These are phyloP conservation scores for human (Homo sapiens) DNA, from an alignment of 2,113 vertebrate species.

Conservation along the genomic window DNA sequence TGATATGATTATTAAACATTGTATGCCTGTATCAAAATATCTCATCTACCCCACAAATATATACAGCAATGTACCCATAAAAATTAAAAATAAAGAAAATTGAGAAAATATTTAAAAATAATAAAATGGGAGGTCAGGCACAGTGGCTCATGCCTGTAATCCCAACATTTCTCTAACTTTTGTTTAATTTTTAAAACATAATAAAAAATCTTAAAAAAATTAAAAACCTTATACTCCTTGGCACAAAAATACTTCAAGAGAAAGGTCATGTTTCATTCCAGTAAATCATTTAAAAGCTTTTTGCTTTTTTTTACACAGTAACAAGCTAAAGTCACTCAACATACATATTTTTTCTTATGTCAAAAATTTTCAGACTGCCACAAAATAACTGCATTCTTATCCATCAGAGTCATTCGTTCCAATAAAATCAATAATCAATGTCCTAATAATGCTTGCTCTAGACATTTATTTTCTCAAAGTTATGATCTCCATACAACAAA, in stretches of 20 bases:
- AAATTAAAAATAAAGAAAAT: too few relatives aligned
- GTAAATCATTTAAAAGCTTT: background rate
- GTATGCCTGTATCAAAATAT: too few relatives aligned
- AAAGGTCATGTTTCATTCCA: background rate
- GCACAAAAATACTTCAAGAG: background rate
- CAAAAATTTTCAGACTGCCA: background rate
- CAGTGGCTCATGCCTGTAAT: too few relatives aligned
- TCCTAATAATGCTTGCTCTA: background rate
- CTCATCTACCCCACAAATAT: too few relatives aligned
- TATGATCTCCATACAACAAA: background rate
- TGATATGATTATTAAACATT: too few relatives aligned
- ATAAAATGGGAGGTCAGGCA: too few relatives aligned
- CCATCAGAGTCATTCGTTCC: background rate
- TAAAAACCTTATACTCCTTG: background rate
- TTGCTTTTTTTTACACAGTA: background rate
- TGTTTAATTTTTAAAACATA: too few relatives aligned
- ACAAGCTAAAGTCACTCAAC: background rate
- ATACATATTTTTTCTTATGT: background rate
- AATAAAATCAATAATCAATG: background rate
- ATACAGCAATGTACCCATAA: too few relatives aligned
- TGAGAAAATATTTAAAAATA: too few relatives aligned
- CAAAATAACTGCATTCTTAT: background rate
- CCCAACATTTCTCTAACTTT: too few relatives aligned
- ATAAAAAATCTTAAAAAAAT: too few relatives aligned
- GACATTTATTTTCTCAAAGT: conserved; percentile 9